A percentile compares a stretch with the other conserved stretches of the same genome.
phyloP scores from a whole-genome alignment of 1,140 invertebrate species.

The Eciton burchellii region DNA sequence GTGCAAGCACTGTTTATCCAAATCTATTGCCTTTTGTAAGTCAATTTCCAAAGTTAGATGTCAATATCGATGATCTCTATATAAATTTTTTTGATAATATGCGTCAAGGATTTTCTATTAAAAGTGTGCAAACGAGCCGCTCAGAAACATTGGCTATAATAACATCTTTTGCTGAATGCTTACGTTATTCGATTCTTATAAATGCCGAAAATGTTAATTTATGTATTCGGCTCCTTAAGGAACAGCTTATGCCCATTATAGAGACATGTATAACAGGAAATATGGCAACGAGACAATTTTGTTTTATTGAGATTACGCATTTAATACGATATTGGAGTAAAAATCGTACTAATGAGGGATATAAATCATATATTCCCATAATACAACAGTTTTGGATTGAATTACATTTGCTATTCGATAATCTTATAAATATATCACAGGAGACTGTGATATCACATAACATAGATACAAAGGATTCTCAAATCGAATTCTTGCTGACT shows the following conservation, averaged over 20 bases:
- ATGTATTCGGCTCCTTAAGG: slow-evolving; percentile 79
- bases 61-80: slow-evolving; percentile 87
- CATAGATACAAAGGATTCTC: slow-evolving; percentile 48
- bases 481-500: slow-evolving; percentile 80
- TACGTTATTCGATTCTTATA: slow-evolving; percentile 87
- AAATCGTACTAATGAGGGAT: slow-evolving; percentile 78
- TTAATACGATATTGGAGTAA: slow-evolving; percentile 87
- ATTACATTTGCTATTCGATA: slow-evolving; percentile 82
- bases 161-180: slow-evolving; percentile 89
- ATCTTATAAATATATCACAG: slow-evolving; percentile 68
- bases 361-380: slow-evolving; percentile 82
- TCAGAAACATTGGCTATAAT: slow-evolving; percentile 88
- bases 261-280: slow-evolving; percentile 83
- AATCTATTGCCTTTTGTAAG: slow-evolving; percentile 91
- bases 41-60: slow-evolving; percentile 87
- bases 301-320: slow-evolving; percentile 85
- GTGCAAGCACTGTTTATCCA: slow-evolving; percentile 89
- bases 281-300: slow-evolving; percentile 78
- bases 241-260: slow-evolving; percentile 84
- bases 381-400: slow-evolving; percentile 86
- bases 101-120: slow-evolving; percentile 86
- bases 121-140: slow-evolving; percentile 85
- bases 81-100: slow-evolving; percentile 90
- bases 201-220: slow-evolving; percentile 81
- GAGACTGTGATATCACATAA: slow-evolving; percentile 1